Evolutionary conservation across 2,113 vertebrate genomes (phyloP).

Genomic region (Asarcornis scutulata): DNA sequence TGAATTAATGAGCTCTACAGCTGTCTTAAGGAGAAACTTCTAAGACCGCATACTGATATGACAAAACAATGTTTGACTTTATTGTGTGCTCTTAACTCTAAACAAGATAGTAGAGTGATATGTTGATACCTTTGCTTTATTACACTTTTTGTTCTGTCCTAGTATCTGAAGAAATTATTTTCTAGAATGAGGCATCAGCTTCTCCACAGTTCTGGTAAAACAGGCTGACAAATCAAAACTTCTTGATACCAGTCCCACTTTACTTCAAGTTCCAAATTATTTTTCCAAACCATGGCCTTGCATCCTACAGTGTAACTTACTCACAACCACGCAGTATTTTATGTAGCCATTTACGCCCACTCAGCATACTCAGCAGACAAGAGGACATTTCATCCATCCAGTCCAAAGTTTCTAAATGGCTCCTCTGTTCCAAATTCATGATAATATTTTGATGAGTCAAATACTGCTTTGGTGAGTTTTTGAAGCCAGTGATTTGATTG

Average conservation of each 20-base stretch:
- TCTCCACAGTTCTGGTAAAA: neutral
- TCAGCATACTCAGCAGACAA: neutral
- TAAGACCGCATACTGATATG: neutral
- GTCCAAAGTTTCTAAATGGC: neutral
- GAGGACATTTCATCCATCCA: neutral
- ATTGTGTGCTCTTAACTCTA: neutral
- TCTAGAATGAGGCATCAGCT: neutral
- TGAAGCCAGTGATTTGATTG: conserved; percentile 29
- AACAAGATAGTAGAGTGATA: neutral
- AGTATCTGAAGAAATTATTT: neutral
- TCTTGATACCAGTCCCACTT: neutral
- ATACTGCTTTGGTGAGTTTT: conserved; percentile 10
- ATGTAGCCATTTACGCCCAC: neutral
- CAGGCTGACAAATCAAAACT: neutral
- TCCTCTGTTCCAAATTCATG: neutral
- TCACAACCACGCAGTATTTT: neutral
- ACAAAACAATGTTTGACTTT: neutral
- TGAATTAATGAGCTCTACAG: neutral
- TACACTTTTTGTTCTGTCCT: neutral
- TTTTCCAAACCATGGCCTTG: neutral
- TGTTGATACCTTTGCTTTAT: neutral
- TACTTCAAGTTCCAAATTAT: neutral
- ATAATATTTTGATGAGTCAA: neutral
- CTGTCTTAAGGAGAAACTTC: neutral
- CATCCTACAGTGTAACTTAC: neutral